Conservation (phyloP, 2,888 invertebrate genomes). For the Mesoligia furuncula region DNA sequence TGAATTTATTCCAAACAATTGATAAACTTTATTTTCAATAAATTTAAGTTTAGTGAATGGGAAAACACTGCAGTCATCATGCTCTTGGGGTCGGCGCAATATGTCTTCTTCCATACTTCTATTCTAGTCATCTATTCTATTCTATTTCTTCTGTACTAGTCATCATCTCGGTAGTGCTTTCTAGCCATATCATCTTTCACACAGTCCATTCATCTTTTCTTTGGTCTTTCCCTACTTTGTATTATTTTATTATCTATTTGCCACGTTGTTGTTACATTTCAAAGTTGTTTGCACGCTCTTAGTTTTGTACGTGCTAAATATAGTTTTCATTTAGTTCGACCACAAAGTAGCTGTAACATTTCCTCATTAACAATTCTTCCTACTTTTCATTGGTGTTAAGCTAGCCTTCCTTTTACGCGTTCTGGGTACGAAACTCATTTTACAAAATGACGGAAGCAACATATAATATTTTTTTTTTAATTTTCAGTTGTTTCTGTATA, state of each 20-base stretch:
- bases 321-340: slow-evolving; percentile 12
- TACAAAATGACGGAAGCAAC: not conserved
- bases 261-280: not conserved
- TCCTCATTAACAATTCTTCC: slow-evolving; percentile 2
- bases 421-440: not conserved
- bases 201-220: not conserved
- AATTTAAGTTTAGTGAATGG: not conserved
- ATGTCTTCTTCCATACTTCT: not conserved
- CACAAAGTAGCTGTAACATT: slow-evolving; percentile 30
- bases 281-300: not conserved
- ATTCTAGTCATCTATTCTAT: not conserved
- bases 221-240: not conserved
- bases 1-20: not conserved
- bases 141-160: not conserved
- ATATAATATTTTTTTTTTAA: not conserved
- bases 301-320: slow-evolving; percentile 5
- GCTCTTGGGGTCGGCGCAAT: too few relatives aligned
- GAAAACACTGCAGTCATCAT: not conserved
- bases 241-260: not conserved
- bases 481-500: not conserved
- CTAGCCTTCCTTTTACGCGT: not conserved
- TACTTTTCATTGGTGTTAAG: not conserved
- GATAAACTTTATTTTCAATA: not conserved
- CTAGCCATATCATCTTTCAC: not conserved
- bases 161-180: not conserved